Percentiles rank a stretch among this genome's conserved stretches.
phyloP scores from a whole-genome alignment of 2,797 vertebrate species.

The Adelosebastes latens region DNA sequence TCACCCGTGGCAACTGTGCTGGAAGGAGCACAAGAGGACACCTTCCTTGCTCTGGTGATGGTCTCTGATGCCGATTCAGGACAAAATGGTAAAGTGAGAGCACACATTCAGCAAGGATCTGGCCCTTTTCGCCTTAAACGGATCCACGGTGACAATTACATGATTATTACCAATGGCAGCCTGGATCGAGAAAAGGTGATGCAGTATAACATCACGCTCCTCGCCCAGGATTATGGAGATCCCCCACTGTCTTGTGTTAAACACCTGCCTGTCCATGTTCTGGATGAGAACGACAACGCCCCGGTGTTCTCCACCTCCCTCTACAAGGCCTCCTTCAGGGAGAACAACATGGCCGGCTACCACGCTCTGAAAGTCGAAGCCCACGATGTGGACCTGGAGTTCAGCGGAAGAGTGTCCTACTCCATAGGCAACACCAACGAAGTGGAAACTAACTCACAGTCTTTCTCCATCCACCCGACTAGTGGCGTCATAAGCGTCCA shows the following conservation, averaged over 20 bases:
- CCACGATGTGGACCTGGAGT: slow-evolving; percentile 85
- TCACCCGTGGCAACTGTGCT: slow-evolving; percentile 81
- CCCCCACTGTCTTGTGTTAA: slow-evolving; percentile 82
- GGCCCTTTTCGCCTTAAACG: slow-evolving; percentile 89
- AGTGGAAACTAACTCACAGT: slow-evolving; percentile 49
- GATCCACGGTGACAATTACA: slow-evolving; percentile 88
- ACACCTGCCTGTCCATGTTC: slow-evolving; percentile 86
- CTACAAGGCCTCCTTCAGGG: slow-evolving; percentile 83
- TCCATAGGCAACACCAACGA: slow-evolving; percentile 79
- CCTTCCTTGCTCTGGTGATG: slow-evolving; percentile 90
- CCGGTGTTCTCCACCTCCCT: slow-evolving; percentile 84
- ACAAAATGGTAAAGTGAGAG: slow-evolving; percentile 85
- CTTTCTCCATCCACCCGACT: slow-evolving; percentile 83
- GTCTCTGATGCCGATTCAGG: slow-evolving; percentile 91
- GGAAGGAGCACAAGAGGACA: slow-evolving; percentile 87
- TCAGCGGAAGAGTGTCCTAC: slow-evolving; percentile 89
- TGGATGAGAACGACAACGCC: slow-evolving; percentile 91
- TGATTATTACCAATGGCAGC: slow-evolving; percentile 86
- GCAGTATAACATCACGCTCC: slow-evolving; percentile 87
- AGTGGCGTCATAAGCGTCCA: slow-evolving; percentile 86
- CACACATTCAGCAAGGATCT: slow-evolving; percentile 81
- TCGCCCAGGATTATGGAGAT: slow-evolving; percentile 85
- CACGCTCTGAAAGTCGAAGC: slow-evolving; percentile 85
- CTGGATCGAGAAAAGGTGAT: slow-evolving; percentile 90
- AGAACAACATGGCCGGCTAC: slow-evolving; percentile 84